phyloP scores from a whole-genome alignment of 2,113 vertebrate genomes.

The Nyctereutes procyonoides region DNA sequence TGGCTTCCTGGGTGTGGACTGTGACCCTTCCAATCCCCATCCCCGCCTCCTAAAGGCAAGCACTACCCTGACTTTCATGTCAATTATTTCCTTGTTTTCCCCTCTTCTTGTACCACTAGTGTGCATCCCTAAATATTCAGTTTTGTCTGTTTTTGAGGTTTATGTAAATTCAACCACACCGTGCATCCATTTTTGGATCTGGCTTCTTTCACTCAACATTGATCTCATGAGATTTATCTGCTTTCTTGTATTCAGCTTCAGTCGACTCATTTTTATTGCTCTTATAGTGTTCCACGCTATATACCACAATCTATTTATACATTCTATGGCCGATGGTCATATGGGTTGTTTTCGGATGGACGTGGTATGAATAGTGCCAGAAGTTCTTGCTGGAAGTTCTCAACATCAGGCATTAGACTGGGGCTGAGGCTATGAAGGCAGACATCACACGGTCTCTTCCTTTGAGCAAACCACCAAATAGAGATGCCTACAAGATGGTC shows the following conservation, averaged over 20 bases:
- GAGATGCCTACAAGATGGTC: neutral
- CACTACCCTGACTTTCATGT: neutral
- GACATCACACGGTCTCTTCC: neutral
- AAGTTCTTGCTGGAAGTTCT: neutral
- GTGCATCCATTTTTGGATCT: neutral
- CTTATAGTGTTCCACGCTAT: neutral
- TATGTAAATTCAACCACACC: neutral
- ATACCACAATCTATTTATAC: neutral
- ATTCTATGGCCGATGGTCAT: neutral
- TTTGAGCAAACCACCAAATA: neutral
- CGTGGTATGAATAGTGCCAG: neutral
- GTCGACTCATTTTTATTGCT: slow-evolving; percentile 1
- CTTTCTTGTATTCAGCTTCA: neutral
- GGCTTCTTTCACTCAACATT: neutral
- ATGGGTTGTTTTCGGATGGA: slow-evolving; percentile 12
- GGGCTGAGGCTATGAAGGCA: neutral
- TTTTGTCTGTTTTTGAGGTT: slow-evolving; percentile 23
- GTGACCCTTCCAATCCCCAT: neutral
- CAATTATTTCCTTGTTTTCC: neutral
- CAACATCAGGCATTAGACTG: neutral
- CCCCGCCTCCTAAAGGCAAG: neutral
- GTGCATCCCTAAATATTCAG: neutral
- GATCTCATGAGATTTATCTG: slow-evolving; percentile 9
- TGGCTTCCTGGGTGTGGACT: neutral
- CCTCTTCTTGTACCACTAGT: neutral